Percentiles rank a stretch among this genome's conserved stretches.
Evolutionary conservation across 2,797 vertebrate genomes (phyloP).

Genomic region (Squalus acanthias): DNA sequence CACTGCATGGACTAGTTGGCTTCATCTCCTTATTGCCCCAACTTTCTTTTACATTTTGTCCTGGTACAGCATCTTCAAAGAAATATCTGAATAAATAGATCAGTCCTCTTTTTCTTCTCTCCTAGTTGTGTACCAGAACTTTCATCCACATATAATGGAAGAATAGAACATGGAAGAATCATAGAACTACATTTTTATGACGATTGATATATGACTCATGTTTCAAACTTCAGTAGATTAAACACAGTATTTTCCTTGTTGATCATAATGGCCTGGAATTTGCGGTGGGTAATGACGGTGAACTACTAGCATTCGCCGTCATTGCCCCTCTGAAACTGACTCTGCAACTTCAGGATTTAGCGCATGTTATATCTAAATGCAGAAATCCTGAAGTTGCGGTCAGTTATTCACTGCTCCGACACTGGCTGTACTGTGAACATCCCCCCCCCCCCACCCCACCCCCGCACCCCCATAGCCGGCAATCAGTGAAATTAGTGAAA

Average conservation of each 20-base stretch:
- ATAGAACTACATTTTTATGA: not conserved
- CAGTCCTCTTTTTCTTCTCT: not conserved
- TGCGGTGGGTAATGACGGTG: too few relatives aligned
- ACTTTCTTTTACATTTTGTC: not conserved
- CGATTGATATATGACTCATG: not conserved
- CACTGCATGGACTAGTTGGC: not conserved
- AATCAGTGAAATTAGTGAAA: too few relatives aligned
- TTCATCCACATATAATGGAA: not conserved
- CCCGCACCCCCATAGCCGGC: too few relatives aligned
- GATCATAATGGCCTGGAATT: too few relatives aligned
- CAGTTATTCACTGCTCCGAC: too few relatives aligned
- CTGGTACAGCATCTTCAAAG: not conserved
- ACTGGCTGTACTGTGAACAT: too few relatives aligned
- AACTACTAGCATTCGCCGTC: too few relatives aligned
- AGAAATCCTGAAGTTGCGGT: too few relatives aligned
- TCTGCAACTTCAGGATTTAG: too few relatives aligned
- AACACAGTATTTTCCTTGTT: not conserved
- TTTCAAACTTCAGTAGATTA: not conserved
- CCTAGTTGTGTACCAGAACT: not conserved
- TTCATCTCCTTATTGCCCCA: not conserved
- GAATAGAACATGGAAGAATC: not conserved
- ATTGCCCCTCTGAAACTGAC: too few relatives aligned
- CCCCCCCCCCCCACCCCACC: too few relatives aligned
- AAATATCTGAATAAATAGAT: not conserved
- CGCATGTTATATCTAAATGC: too few relatives aligned